Evolutionary conservation across 2,888 invertebrate species (phyloP).

Genomic region (Ashinkailepas kermadecensis): DNA sequence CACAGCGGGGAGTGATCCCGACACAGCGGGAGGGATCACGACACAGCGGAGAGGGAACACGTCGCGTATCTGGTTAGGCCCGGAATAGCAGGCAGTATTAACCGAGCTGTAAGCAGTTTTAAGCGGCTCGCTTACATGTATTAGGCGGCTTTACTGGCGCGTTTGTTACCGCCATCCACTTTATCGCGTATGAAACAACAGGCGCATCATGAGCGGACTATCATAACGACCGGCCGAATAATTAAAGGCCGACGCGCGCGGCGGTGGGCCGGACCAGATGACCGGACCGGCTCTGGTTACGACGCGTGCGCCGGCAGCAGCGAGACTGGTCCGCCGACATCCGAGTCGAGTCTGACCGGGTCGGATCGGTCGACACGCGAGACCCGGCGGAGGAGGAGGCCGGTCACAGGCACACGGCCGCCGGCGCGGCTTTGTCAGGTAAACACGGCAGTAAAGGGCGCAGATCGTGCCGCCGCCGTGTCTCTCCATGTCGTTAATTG

Average conservation of each 20-base stretch:
- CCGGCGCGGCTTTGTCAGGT: background rate
- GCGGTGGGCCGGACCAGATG: background rate
- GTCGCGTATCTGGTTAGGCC: no score
- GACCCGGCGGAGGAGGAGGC: no score
- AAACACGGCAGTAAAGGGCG: background rate
- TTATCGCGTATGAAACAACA: conserved; percentile 18
- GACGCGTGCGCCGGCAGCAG: background rate
- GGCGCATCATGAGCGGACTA: background rate
- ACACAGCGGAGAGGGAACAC: no score
- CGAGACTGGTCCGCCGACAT: no score
- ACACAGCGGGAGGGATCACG: background rate
- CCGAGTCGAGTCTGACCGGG: no score
- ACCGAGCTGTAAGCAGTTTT: background rate
- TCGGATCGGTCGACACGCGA: no score
- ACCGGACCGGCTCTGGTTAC: background rate
- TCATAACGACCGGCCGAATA: background rate
- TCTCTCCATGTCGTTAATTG: conserved; percentile 2
- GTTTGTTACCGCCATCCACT: conserved; percentile 9
- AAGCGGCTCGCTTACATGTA: background rate
- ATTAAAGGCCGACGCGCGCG: background rate
- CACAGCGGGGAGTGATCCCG: background rate
- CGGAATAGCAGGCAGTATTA: no score
- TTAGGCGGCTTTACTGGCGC: conserved; percentile 4
- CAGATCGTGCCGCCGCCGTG: background rate
- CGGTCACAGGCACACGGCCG: background rate